A percentile compares a stretch with the other conserved stretches of the same genome.
These are phyloP conservation scores for Scaptomyza graminum DNA, from an alignment of 1,140 invertebrate genomes.

Conservation along the genomic window DNA sequence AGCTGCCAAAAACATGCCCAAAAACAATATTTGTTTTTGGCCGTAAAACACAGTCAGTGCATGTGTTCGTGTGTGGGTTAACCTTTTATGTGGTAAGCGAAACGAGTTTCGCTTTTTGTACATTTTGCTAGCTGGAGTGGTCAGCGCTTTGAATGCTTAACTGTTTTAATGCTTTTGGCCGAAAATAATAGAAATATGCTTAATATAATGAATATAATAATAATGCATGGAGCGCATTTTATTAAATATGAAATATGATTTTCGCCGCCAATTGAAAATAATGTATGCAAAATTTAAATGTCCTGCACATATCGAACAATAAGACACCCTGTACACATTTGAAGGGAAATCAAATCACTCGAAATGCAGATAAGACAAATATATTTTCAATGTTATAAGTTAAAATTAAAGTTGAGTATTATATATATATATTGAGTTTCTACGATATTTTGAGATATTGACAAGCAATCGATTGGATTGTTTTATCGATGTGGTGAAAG, in stretches of 20 bases:
- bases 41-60: slow-evolving; percentile 16
- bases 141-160: slow-evolving; percentile 64
- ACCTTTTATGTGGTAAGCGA: slow-evolving; percentile 71
- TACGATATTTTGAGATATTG: neutral
- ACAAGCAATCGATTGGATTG: neutral
- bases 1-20: slow-evolving; percentile 55
- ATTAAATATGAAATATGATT: slow-evolving; percentile 80
- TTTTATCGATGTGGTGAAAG: too few species aligned
- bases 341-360: too few species aligned
- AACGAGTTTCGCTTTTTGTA: slow-evolving; percentile 71
- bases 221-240: slow-evolving; percentile 72
- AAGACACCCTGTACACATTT: too few species aligned
- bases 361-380: too few species aligned
- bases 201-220: slow-evolving; percentile 76
- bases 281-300: slow-evolving; percentile 32
- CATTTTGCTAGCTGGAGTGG: slow-evolving; percentile 45
- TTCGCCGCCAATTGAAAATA: slow-evolving; percentile 58
- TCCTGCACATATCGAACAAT: neutral
- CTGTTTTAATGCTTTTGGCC: slow-evolving; percentile 54
- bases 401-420: too few species aligned
- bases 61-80: slow-evolving; percentile 45
- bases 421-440: too few species aligned
- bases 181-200: slow-evolving; percentile 68
- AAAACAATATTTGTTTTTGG: slow-evolving; percentile 72
- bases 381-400: too few species aligned